Evolutionary conservation across 2,113 vertebrate species (phyloP).

Genomic region (Mormyrus lacerda): DNA sequence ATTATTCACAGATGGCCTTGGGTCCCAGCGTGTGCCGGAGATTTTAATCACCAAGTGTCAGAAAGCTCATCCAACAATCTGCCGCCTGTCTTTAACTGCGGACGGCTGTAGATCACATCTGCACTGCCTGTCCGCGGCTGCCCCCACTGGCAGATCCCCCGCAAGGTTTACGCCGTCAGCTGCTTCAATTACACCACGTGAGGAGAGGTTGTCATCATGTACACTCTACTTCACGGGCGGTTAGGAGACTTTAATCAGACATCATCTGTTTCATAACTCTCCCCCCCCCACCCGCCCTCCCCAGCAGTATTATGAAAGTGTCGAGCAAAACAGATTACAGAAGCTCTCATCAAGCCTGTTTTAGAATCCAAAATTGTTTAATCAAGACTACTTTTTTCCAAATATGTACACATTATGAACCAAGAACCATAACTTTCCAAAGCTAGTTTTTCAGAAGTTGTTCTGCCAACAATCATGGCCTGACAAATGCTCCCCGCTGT

Average conservation of each 20-base stretch:
- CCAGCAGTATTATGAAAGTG: not conserved
- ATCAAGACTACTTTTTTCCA: not conserved
- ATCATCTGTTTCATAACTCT: not conserved
- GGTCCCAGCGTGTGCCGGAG: constrained; percentile 3
- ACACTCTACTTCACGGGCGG: not conserved
- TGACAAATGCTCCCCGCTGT: not conserved
- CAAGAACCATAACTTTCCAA: not conserved
- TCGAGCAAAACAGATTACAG: not conserved
- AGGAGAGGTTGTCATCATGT: not conserved
- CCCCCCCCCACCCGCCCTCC: not conserved
- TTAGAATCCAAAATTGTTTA: not conserved
- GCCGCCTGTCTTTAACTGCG: constrained; percentile 40
- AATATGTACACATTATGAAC: not conserved
- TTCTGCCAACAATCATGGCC: not conserved
- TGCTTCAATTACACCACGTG: not conserved
- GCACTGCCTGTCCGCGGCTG: constrained; percentile 25
- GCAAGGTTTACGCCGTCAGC: not conserved
- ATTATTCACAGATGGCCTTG: constrained; percentile 20
- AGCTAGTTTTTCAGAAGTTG: not conserved
- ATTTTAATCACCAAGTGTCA: constrained; percentile 23
- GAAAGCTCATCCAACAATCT: constrained; percentile 31
- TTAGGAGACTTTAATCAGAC: not conserved
- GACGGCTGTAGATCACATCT: constrained; percentile 41
- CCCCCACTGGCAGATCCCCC: not conserved
- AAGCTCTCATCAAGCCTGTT: not conserved